phyloP scores from a whole-genome alignment of 2,888 invertebrate genomes.

The Geophilus truncorum region DNA sequence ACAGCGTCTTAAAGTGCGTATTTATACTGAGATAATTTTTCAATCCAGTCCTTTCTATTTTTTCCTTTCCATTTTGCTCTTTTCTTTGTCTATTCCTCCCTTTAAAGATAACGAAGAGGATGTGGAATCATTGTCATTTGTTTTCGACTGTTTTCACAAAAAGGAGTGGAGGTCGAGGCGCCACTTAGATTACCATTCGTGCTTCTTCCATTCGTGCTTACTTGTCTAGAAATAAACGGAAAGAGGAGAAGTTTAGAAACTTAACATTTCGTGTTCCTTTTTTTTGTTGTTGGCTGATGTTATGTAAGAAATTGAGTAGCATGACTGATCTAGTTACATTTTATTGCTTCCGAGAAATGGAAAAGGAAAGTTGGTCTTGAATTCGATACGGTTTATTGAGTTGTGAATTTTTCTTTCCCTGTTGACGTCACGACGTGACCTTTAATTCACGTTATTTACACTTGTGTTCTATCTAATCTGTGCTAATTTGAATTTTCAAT shows the following conservation, averaged over 20 bases:
- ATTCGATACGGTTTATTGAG: too few relatives aligned
- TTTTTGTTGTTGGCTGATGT: neutral
- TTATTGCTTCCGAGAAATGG: neutral
- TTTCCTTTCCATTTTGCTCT: neutral
- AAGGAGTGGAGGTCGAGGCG: neutral
- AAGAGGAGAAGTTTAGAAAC: neutral
- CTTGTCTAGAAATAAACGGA: conserved; percentile 1
- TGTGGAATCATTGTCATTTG: neutral
- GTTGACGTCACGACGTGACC: too few relatives aligned
- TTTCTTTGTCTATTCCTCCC: conserved; percentile 12
- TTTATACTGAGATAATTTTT: conserved; percentile 14
- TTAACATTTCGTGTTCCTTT: neutral
- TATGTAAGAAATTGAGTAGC: neutral
- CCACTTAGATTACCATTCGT: neutral
- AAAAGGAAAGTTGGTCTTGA: too few relatives aligned
- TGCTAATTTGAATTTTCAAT: neutral
- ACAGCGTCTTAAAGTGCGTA: neutral
- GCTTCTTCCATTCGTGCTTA: neutral
- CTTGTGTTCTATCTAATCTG: neutral
- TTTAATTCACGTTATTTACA: too few relatives aligned
- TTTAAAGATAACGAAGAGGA: conserved; percentile 5
- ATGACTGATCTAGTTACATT: neutral
- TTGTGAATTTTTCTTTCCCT: too few relatives aligned
- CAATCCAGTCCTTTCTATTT: neutral
- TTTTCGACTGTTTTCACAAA: conserved; percentile 12